Evolutionary conservation across 1,140 invertebrate species (phyloP).

Genomic region (Micrasema minimum): DNA sequence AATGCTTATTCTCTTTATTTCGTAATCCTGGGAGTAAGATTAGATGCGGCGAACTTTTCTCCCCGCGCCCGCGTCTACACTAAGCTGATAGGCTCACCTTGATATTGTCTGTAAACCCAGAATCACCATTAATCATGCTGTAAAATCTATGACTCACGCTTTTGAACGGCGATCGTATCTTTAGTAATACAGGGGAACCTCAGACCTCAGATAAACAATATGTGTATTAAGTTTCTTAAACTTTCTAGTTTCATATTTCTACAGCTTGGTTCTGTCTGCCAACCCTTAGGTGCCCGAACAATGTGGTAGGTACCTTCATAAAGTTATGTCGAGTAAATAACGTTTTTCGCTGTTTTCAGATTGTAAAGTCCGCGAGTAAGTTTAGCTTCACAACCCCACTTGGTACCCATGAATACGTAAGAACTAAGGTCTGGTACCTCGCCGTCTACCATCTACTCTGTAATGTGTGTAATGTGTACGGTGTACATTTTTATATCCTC

Average conservation of each 20-base stretch:
- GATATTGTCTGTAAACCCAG: constrained; percentile 2
- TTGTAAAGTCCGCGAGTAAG: constrained; percentile 5
- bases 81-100: neutral
- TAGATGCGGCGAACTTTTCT: too few relatives aligned
- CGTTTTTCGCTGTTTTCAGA: neutral
- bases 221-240: constrained; percentile 16
- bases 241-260: constrained; percentile 6
- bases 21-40: too few relatives aligned
- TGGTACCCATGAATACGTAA: constrained; percentile 17
- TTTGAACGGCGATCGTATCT: neutral
- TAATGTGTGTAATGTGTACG: constrained; percentile 7
- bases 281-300: too few relatives aligned
- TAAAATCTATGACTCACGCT: constrained; percentile 23
- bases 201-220: neutral
- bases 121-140: constrained; percentile 2
- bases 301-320: too few relatives aligned
- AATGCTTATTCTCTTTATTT: too few relatives aligned
- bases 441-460: neutral
- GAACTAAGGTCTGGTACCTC: constrained; percentile 25
- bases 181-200: neutral
- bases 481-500: constrained; percentile 10
- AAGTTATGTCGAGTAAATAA: too few relatives aligned
- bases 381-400: constrained; percentile 11
- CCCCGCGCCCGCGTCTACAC: too few relatives aligned
- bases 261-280: too few relatives aligned